Base-by-base conservation (phyloP, 64 coral and sea anemone species). In the Astreopora myriophthalma region DNA sequence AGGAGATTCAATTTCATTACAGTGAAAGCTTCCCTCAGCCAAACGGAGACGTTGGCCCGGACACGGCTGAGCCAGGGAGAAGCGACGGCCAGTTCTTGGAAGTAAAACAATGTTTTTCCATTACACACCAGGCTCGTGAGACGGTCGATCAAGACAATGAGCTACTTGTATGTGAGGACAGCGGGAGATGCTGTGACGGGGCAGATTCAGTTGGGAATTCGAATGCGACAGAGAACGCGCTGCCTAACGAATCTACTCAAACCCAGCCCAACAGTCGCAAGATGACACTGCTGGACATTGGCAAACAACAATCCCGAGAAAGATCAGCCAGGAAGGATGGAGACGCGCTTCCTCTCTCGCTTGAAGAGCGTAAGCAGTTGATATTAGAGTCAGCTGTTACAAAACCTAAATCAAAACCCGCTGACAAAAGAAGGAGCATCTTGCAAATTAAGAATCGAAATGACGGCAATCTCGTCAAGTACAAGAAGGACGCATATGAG, bases 381-480 rank as follows among this genome's bases (percentile, higher is more conserved):
- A 83, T 83, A 26, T 11, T 62, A 34, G 79, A 39, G 2, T 57
- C 79, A 3, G 32, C 32, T 83, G 79, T 24, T 1, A 8, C 79
- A 38, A 83, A 63, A 25, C 51, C 52, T 19, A 37, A 83, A 64
- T 34, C 79, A n/a, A 83, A 83, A 65, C 79, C 79, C 38, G 79
- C 79, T 38, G n/a, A 38, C 19, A 64, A 83, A 65, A 83, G 79
- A 34, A 35, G 79, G 65, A 83, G 79, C 32, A 83, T 83, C n/a
- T 35, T 83, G 11, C 79, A 83, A 65, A 83, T 83, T 64, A 83
- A 83, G 79, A 83, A 31, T 33, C 52, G 79, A 26, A 83, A 34
- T 83, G 79, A 64, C 9, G 79, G 79, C 4, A 83, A 64, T 65
- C 79, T 83, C 10, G 79, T 83, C 19, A 83, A 64, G 34, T 64